phyloP scores from a whole-genome alignment of 2,888 invertebrate genomes.

The Belgica antarctica region DNA sequence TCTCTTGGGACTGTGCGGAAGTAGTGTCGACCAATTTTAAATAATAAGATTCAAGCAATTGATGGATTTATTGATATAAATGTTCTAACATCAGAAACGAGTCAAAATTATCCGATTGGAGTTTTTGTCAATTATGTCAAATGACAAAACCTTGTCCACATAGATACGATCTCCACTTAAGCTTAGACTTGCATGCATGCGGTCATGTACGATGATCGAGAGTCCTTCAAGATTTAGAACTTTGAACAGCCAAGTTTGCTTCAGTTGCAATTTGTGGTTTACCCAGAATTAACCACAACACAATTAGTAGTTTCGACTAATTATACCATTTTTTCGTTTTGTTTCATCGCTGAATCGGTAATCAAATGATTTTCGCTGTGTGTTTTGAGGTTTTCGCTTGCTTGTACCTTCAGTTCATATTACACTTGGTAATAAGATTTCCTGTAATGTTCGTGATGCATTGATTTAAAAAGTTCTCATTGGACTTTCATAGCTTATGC shows the following conservation, averaged over 20 bases:
- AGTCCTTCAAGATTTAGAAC: slow-evolving; percentile 6
- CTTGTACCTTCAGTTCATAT: not conserved
- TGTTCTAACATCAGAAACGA: no score
- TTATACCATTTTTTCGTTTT: not conserved
- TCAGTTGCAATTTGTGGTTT: not conserved
- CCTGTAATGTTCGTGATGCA: not conserved
- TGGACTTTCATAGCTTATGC: no score
- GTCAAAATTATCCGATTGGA: no score
- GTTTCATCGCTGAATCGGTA: not conserved
- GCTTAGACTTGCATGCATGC: no score
- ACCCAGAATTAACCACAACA: not conserved
- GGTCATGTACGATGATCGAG: no score
- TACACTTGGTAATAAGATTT: not conserved
- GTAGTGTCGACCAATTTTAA: no score
- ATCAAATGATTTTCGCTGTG: not conserved
- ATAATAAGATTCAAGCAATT: no score
- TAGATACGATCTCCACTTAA: no score
- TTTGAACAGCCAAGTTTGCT: not conserved
- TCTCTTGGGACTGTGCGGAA: no score
- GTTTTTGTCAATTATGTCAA: no score
- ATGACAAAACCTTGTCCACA: no score
- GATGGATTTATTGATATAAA: no score
- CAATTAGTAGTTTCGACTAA: slow-evolving; percentile 13
- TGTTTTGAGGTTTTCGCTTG: not conserved
- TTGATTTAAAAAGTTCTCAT: not conserved